Evolutionary conservation across 2,113 vertebrate species (phyloP).

Genomic region (Saguinus midas): DNA sequence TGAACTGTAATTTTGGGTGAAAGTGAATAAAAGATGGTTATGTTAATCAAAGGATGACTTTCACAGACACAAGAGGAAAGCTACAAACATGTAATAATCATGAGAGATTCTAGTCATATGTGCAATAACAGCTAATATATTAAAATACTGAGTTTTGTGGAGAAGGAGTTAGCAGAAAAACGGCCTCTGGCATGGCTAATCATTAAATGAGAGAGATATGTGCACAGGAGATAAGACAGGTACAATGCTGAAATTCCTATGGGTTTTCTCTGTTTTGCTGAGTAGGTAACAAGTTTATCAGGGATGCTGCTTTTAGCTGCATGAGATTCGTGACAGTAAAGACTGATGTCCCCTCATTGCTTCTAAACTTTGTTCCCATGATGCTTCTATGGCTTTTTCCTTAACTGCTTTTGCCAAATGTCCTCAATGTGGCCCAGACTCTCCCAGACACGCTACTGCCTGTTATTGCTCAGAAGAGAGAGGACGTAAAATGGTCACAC

Average conservation of each 20-base stretch:
- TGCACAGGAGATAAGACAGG: not conserved
- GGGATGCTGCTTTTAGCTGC: not conserved
- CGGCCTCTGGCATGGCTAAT: not conserved
- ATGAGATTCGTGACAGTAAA: not conserved
- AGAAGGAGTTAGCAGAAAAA: not conserved
- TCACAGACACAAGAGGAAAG: not conserved
- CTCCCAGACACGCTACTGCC: not conserved
- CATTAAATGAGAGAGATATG: not conserved
- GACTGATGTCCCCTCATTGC: not conserved
- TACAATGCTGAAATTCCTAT: not conserved
- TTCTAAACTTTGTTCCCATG: slow-evolving; percentile 14
- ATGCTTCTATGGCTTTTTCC: not conserved
- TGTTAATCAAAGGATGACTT: not conserved
- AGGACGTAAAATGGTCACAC: not conserved
- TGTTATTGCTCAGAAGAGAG: not conserved
- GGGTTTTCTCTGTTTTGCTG: not conserved
- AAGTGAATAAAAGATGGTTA: not conserved
- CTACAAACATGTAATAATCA: not conserved
- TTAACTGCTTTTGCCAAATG: not conserved
- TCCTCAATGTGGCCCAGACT: not conserved
- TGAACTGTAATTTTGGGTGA: not conserved
- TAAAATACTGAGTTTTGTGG: slow-evolving; percentile 5
- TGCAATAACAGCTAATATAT: not conserved
- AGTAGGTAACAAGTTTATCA: not conserved
- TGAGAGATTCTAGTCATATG: not conserved